phyloP scores from a whole-genome alignment of 2,888 invertebrate genomes.

The Nomada fabriciana region DNA sequence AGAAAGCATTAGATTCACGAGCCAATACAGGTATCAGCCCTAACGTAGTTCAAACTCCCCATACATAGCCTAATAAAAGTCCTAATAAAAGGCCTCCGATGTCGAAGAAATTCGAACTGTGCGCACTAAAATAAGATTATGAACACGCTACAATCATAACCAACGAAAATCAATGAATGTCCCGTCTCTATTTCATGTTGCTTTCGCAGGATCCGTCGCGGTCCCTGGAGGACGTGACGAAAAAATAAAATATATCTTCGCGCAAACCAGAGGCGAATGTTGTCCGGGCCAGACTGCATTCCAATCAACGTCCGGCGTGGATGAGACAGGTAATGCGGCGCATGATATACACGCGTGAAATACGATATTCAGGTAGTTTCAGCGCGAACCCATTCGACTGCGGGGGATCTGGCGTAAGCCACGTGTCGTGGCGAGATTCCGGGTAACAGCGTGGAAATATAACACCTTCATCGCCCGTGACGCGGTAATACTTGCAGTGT shows the following conservation, averaged over 20 bases:
- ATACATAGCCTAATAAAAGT: too few relatives aligned
- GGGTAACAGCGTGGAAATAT: slow-evolving; percentile 53
- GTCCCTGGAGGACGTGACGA: not conserved
- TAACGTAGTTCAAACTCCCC: too few relatives aligned
- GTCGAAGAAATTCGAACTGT: too few relatives aligned
- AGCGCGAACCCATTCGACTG: slow-evolving; percentile 50
- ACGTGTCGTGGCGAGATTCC: slow-evolving; percentile 54
- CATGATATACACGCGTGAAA: slow-evolving; percentile 57
- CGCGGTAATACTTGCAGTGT: slow-evolving; percentile 60
- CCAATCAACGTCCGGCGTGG: slow-evolving; percentile 62
- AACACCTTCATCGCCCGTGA: slow-evolving; percentile 57
- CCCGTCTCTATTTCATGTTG: not conserved
- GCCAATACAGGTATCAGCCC: too few relatives aligned
- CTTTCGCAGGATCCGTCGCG: not conserved
- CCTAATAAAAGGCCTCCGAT: too few relatives aligned
- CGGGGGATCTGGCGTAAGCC: slow-evolving; percentile 50
- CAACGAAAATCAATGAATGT: not conserved
- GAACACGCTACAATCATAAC: too few relatives aligned
- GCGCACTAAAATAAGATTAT: too few relatives aligned
- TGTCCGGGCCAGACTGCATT: slow-evolving; percentile 36
- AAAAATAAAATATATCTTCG: slow-evolving; percentile 35
- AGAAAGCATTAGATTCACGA: too few relatives aligned
- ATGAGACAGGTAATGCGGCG: slow-evolving; percentile 39
- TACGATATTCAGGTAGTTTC: slow-evolving; percentile 67
- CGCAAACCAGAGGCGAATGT: slow-evolving; percentile 21